Evolutionary conservation across 35 echinoderm and acorn worm species (phyloP), one percentile per base, ranked within the genome.

Genomic region (Lytechinus pictus): DNA sequence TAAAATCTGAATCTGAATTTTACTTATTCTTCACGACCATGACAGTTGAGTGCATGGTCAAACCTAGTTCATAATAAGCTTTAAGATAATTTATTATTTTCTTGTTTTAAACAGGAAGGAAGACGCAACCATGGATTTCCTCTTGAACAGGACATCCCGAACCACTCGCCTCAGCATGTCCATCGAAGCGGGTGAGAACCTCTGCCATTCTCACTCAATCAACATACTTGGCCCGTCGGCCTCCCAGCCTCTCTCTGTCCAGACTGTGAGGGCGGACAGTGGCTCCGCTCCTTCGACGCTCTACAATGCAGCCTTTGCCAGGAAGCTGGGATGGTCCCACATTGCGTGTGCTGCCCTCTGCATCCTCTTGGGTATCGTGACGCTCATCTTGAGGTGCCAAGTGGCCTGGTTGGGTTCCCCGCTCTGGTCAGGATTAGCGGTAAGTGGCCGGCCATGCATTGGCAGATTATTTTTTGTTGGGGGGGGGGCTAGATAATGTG

Each of bases 361-460:
- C 9, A 90, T 90, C 27, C 29, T 90, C 28, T 33, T 90, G 3
- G 88, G 88, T 52, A 90, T 90, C 11, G 88, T 90, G 88, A 54
- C 88, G n/a, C 88, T 90, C 9, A 90, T 90, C 88, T 10, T 90
- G 28, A 44, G 52, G 21, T 90, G 88, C 21, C 88, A 90, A 54
- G 88, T 90, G n/a, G 88, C 88, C 28, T 90, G 88, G 88, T 54
- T 90, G 21, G 88, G 88, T 29, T 90, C 88, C 88, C 88, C 88
- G 10, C 88, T 90, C 29, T 90, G 88, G 88, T 90, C 88, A 51
- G 88, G 88, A 52, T 29, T 90, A 90, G 88, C 88, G 3, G 88
- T 90, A 90, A 90, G 88, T 90, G 51, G 9, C 27, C 9, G 33
- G 33, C 33, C 33, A 44, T 44, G 33, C 33, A 44, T 44, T 44